Base-by-base conservation (phyloP, 1,140 invertebrate genomes). In the Thaumatotibia leucotreta region DNA sequence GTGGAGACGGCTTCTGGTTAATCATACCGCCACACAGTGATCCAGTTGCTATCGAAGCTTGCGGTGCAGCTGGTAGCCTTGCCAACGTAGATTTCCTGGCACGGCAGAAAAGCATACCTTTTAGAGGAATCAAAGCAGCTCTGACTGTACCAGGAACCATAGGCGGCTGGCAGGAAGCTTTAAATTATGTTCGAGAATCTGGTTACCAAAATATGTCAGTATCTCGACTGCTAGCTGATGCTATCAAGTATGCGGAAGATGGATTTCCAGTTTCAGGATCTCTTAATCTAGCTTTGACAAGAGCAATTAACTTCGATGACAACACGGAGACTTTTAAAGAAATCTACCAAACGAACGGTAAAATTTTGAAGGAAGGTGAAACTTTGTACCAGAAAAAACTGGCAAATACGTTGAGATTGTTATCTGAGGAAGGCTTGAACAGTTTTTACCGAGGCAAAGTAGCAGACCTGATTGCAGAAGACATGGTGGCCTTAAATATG, bases 1-100 rank as follows among this genome's bases (percentile, higher is more conserved):
- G 86, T 20, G 86, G 86, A 17, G 88, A 90, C 64, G 73, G 79
- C 1, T 88, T 88, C 61, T 90, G 86, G 86, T 79, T 88, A 0
- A 88, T 90, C 8, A 65, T 88, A 10, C 88, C 88, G 33, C 86
- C 88, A 24, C 65, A 74, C 10, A 84, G 74, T 6, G 80, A 88
- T 0, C 85, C 83, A 11, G 17, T 90, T 8, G 84, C 64, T 6
- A 90, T 90, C 6, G 86, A 88, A 72, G 88, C 83, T 3, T 83
- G 82, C 72, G 88, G 88, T 5, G 67, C 75, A n/a, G 84, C 83
- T 20, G 88, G 86, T 0, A 85, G 79, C 22, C 73, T 85, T 68
- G 83, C 84, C 2, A 84, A 61, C 52, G 35, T 65, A 49, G 69
- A 85, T 31, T 86, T 82, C 39, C 88, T 73, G 69, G 14, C 65